Evolutionary conservation across 2,888 invertebrate genomes (phyloP), one percentile per base, ranked within the genome.

Genomic region (Caradrina clavipalpis): DNA sequence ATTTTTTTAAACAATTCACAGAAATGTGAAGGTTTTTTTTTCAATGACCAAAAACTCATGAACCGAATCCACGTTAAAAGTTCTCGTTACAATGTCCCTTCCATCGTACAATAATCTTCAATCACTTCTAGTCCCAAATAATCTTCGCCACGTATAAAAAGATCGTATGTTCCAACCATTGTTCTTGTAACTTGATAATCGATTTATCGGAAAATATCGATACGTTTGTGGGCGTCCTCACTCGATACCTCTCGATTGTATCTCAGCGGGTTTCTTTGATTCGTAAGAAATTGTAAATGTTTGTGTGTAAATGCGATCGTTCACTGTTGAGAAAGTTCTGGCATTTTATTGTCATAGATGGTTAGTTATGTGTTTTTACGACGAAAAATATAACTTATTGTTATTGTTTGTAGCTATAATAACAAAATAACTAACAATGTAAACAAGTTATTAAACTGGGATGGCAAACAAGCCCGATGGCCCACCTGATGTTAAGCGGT

Each of bases 101-200:
- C 35, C 35, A 35, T 35, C 35, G 35, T 8, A 8, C 8, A 35
- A 8, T 35, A 35, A 35, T 35, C 35, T 8, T 35, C 35, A 15
- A 42, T 55, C 75, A 66, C 76, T 65, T 82, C 78, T 19, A 73
- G 69, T 39, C 0, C 6, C 65, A 53, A 61, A 35, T 56, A 63
- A 77, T 80, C 69, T 13, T 19, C 35, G 59, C 39, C 22, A 42
- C 35, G 15, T 56, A 75, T 61, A 81, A 79, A 78, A 78, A 87
- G 80, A 90, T 91, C 87, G 88, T 86, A 89, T 88, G 83, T 84
- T 85, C 80, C 75, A 78, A 79, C 87, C 88, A 94, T 95, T 94
- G 95, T 95, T 94, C 92, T 92, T 92, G 90, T 90, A 89, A 90
- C 89, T 87, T 87, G 91, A 93, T 93, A 92, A 94, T 94, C 93